Evolutionary conservation across 1,140 invertebrate genomes (phyloP).

Genomic region (Tetragnatha versicolor): DNA sequence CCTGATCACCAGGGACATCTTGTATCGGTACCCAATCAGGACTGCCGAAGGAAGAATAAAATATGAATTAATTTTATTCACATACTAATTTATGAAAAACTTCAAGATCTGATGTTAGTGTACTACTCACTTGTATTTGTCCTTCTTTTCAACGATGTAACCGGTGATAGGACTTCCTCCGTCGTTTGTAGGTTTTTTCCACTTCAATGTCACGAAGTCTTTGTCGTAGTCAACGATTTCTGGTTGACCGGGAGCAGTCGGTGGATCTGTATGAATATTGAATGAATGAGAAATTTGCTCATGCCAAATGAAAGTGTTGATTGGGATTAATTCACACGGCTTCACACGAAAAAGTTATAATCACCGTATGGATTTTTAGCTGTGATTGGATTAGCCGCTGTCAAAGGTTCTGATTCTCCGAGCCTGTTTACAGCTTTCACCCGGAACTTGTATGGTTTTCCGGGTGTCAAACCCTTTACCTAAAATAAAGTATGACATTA

Average conservation of each 20-base stretch:
- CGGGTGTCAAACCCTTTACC: conserved; percentile 78
- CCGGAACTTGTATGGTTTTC: conserved; percentile 96
- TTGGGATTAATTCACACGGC: background rate
- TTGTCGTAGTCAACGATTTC: conserved; percentile 90
- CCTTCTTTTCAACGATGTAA: conserved; percentile 95
- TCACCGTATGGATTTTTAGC: conserved; percentile 98
- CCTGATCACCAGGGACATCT: conserved; percentile 82
- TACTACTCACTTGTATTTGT: conserved; percentile 73
- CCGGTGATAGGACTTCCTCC: conserved; percentile 89
- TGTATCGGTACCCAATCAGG: conserved; percentile 88
- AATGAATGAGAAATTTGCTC: no score
- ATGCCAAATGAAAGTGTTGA: no score
- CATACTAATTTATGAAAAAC: background rate
- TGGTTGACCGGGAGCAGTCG: conserved; percentile 85
- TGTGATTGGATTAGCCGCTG: conserved; percentile 82
- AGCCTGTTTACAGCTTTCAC: conserved; percentile 94
- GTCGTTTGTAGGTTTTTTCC: conserved; percentile 84
- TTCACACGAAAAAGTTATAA: background rate
- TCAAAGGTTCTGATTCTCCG: conserved; percentile 94
- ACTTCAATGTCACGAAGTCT: conserved; percentile 94
- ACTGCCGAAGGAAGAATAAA: conserved; percentile 61
- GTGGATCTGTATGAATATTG: conserved; percentile 69
- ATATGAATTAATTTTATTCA: background rate
- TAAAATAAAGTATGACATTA: conserved; percentile 46
- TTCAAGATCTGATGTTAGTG: background rate